A percentile compares a stretch with the other conserved stretches of the same genome.
These are phyloP conservation scores for Corythoichthys haematopterus DNA, from an alignment of 2,113 vertebrate genomes.

Conservation along the genomic window DNA sequence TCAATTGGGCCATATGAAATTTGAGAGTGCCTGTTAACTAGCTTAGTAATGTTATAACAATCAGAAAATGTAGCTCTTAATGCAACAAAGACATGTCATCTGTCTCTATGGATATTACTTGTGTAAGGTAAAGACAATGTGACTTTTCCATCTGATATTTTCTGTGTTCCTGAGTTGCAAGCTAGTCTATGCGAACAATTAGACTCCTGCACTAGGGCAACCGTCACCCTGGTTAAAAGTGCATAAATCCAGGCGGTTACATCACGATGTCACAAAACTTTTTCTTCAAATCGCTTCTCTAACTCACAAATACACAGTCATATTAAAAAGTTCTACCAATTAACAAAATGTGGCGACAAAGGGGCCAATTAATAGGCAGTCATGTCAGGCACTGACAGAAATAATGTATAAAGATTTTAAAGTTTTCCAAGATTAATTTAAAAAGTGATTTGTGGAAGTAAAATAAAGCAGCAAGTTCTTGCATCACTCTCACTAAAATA, in stretches of 20 bases:
- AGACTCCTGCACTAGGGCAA: neutral
- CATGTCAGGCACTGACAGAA: neutral
- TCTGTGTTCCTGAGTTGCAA: neutral
- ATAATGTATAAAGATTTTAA: neutral
- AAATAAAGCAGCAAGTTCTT: constrained; percentile 3
- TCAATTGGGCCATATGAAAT: constrained; percentile 50
- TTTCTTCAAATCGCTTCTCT: too few species aligned
- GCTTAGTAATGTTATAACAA: constrained; percentile 50
- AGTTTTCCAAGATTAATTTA: neutral
- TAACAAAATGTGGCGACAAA: neutral
- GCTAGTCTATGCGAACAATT: neutral
- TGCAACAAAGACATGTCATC: constrained; percentile 26
- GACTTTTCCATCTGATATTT: constrained; percentile 1
- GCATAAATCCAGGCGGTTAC: neutral
- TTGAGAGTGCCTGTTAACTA: constrained; percentile 58
- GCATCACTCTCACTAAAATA: constrained; percentile 5
- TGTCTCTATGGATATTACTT: neutral
- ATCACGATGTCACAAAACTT: too few species aligned
- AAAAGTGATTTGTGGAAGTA: neutral
- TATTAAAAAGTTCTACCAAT: neutral
- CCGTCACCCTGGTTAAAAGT: neutral
- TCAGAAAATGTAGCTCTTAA: constrained; percentile 56
- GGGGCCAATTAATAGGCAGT: neutral
- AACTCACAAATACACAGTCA: neutral
- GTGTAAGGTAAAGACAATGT: neutral